A percentile compares a stretch with the other conserved stretches of the same genome.
These are phyloP conservation scores for Stomatorhinus ivindoensis DNA, from an alignment of 2,113 vertebrate genomes.

Conservation along the genomic window DNA sequence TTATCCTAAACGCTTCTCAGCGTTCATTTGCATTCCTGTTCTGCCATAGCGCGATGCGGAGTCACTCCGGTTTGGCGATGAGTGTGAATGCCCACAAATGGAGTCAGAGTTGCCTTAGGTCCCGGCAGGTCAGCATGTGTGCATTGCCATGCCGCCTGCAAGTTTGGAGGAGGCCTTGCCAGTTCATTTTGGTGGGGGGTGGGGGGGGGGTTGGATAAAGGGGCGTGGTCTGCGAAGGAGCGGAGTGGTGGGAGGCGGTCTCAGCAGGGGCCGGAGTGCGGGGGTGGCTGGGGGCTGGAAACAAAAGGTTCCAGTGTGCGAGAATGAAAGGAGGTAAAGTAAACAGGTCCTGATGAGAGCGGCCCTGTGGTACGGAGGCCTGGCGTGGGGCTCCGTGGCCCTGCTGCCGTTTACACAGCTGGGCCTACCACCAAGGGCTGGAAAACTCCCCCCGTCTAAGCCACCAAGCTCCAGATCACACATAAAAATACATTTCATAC, in stretches of 20 bases:
- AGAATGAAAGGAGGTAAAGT: slow-evolving; percentile 79
- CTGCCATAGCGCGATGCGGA: no score
- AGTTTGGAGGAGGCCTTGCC: not conserved
- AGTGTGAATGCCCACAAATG: not conserved
- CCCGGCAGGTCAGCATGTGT: not conserved
- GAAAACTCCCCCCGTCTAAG: not conserved
- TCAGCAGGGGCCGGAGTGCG: slow-evolving; percentile 6
- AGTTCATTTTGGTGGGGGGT: not conserved
- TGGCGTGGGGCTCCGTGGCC: slow-evolving; percentile 61
- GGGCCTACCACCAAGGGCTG: slow-evolving; percentile 45
- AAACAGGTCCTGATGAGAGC: slow-evolving; percentile 76
- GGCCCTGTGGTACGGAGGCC: slow-evolving; percentile 68
- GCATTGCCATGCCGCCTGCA: not conserved
- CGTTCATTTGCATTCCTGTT: not conserved
- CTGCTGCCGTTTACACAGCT: slow-evolving; percentile 77
- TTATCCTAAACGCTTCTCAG: not conserved
- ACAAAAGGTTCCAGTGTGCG: slow-evolving; percentile 80
- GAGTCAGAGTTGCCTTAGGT: not conserved
- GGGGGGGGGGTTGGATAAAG: slow-evolving; percentile 20
- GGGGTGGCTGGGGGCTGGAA: slow-evolving; percentile 27
- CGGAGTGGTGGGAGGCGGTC: slow-evolving; percentile 19
- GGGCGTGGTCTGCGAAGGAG: slow-evolving; percentile 38
- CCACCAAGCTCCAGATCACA: not conserved
- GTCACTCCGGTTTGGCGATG: not conserved
- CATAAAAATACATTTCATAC: not conserved